Evolutionary conservation across 2,888 invertebrate species (phyloP).

Genomic region (Beris chalybata): DNA sequence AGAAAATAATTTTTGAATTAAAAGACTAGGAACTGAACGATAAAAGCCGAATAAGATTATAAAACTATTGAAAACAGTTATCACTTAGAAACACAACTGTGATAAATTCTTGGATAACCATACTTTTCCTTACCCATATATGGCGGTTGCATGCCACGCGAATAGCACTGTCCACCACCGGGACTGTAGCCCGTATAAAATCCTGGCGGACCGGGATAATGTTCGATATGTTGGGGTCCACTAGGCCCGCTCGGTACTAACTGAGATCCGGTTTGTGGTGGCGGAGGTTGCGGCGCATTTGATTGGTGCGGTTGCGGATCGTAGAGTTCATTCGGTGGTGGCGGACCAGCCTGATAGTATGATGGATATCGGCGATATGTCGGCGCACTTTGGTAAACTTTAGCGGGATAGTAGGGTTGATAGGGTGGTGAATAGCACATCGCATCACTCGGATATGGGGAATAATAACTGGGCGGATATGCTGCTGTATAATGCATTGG

Average conservation of each 20-base stretch:
- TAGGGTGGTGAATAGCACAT: conserved; percentile 59
- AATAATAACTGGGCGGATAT: conserved; percentile 55
- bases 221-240: conserved; percentile 57
- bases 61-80: not conserved
- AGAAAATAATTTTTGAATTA: too few species aligned
- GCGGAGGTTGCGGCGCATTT: conserved; percentile 39
- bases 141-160: conserved; percentile 59
- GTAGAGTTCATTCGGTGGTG: conserved; percentile 49
- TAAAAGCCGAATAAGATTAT: too few species aligned
- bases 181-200: conserved; percentile 62
- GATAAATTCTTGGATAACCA: conserved; percentile 45
- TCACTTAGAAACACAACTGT: not conserved
- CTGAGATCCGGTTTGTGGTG: conserved; percentile 51
- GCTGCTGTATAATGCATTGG: conserved; percentile 57
- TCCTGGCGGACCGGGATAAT: conserved; percentile 60
- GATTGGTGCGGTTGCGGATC: conserved; percentile 47
- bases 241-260: conserved; percentile 54
- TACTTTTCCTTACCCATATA: conserved; percentile 59
- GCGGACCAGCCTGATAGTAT: conserved; percentile 49
- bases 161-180: conserved; percentile 60
- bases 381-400: conserved; percentile 57
- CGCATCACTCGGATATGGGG: conserved; percentile 56
- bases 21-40: too few species aligned
- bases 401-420: conserved; percentile 59
- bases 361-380: conserved; percentile 47